A percentile compares a stretch with the other conserved stretches of the same genome.
Evolutionary conservation across 2,113 vertebrate species (phyloP).

Genomic region (cattle (Bos taurus)): ARS-UCD2.0 NC_037356.1:9220501-9221000

Average conservation of each 20-base stretch:
- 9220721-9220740: slow-evolving; percentile 30
- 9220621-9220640: neutral
- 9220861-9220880: slow-evolving; percentile 65
- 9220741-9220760: slow-evolving; percentile 31
- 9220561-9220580: neutral
- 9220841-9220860: slow-evolving; percentile 65
- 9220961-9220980: slow-evolving; percentile 42
- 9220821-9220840: slow-evolving; percentile 69
- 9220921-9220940: slow-evolving; percentile 74
- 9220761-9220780: slow-evolving; percentile 35
- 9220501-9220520: neutral
- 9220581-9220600: neutral
- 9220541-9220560: neutral
- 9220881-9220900: slow-evolving; percentile 65
- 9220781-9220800: slow-evolving; percentile 67
- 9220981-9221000: slow-evolving; percentile 37
- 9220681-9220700: slow-evolving; percentile 30
- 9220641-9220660: neutral
- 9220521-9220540: neutral
- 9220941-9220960: slow-evolving; percentile 73
- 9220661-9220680: neutral
- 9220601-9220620: neutral
- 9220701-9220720: slow-evolving; percentile 16
- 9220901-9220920: slow-evolving; percentile 63
- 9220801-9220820: slow-evolving; percentile 68